Evolutionary conservation across 2,888 invertebrate genomes (phyloP).

Genomic region (Orthosia gracilis): DNA sequence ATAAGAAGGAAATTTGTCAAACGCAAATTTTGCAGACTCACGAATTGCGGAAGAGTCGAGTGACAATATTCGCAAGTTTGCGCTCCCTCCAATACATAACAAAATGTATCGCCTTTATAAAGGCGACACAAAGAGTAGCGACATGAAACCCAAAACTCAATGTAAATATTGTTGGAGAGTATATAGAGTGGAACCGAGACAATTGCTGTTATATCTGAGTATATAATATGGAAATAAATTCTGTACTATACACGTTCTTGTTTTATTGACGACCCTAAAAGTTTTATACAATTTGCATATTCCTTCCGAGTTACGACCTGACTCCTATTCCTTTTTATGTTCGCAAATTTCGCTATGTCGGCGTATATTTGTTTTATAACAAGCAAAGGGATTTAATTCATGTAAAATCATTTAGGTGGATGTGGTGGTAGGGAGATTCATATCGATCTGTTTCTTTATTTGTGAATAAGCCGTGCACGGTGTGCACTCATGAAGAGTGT

Average conservation of each 20-base stretch:
- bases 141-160: slow-evolving; percentile 73
- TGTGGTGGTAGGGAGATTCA: too few relatives aligned
- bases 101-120: slow-evolving; percentile 34
- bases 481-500: too few relatives aligned
- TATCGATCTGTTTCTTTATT: too few relatives aligned
- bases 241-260: slow-evolving; percentile 82
- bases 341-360: slow-evolving; percentile 33
- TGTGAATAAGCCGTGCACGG: too few relatives aligned
- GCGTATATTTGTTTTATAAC: slow-evolving; percentile 33
- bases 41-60: background rate
- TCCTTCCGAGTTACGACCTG: slow-evolving; percentile 42
- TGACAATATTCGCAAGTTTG: slow-evolving; percentile 22
- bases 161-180: slow-evolving; percentile 88
- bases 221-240: slow-evolving; percentile 89
- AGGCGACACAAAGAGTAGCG: slow-evolving; percentile 44
- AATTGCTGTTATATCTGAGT: slow-evolving; percentile 87
- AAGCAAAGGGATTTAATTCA: slow-evolving; percentile 38
- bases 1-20: background rate
- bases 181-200: slow-evolving; percentile 75
- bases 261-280: slow-evolving; percentile 72
- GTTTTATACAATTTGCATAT: slow-evolving; percentile 60
- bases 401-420: slow-evolving; percentile 17
- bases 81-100: background rate
- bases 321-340: slow-evolving; percentile 50
- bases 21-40: background rate